phyloP scores from a whole-genome alignment of 2,113 vertebrate species.

The Dipodomys ordii region DNA sequence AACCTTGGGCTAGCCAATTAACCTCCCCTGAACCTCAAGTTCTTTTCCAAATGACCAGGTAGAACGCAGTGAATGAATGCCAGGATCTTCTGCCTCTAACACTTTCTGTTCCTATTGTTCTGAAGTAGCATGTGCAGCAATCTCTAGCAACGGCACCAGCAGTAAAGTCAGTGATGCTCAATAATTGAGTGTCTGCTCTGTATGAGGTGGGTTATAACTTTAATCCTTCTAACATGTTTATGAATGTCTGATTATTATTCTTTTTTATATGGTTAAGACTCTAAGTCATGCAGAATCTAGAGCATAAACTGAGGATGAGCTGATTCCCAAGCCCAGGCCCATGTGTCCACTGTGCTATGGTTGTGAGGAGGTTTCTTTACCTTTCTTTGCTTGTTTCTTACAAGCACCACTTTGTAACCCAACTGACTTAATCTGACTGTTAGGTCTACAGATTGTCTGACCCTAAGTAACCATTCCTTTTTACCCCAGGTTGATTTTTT shows the following conservation, averaged over 20 bases:
- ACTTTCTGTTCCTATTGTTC: background rate
- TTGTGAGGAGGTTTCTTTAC: background rate
- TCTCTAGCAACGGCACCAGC: background rate
- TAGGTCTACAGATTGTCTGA: no score
- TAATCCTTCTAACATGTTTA: background rate
- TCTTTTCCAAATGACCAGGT: background rate
- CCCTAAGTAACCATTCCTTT: no score
- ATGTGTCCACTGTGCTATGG: background rate
- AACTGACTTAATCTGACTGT: no score
- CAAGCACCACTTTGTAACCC: no score
- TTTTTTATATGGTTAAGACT: background rate
- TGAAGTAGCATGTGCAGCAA: fast-evolving
- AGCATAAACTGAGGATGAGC: background rate
- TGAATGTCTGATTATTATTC: background rate
- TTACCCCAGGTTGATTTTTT: no score
- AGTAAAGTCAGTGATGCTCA: background rate
- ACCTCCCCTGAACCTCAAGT: background rate
- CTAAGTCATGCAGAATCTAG: background rate
- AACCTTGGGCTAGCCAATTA: background rate
- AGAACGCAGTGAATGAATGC: background rate
- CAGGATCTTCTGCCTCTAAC: background rate
- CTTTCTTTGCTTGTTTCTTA: no score
- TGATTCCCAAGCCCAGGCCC: background rate
- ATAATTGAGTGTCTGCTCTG: background rate
- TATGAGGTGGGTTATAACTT: background rate